Evolutionary conservation across 2,888 invertebrate genomes (phyloP).

Genomic region (Cephonodes hylas): DNA sequence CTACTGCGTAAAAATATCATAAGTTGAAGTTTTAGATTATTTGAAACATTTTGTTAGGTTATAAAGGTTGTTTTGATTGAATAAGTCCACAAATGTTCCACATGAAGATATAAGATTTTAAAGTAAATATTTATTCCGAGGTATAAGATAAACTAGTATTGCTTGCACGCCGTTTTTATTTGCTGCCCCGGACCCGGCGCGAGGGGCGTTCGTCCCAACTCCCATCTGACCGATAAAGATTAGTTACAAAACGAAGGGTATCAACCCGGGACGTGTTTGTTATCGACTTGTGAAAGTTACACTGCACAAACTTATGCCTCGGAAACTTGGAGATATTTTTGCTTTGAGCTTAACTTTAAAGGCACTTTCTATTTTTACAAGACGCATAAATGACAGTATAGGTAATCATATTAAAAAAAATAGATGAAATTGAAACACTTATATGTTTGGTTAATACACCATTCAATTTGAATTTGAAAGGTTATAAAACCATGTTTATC

Average conservation of each 20-base stretch:
- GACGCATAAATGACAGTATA: too few relatives aligned
- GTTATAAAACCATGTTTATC: not conserved
- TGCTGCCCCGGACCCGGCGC: not conserved
- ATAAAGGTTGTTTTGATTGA: too few relatives aligned
- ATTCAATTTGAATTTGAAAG: not conserved
- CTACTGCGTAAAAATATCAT: not conserved
- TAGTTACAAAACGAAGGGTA: conserved; percentile 1
- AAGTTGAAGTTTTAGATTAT: not conserved
- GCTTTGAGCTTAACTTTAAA: not conserved
- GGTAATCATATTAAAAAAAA: too few relatives aligned
- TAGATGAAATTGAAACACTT: too few relatives aligned
- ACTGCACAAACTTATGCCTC: not conserved
- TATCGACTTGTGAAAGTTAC: not conserved
- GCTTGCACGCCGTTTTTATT: not conserved
- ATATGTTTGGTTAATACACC: too few relatives aligned
- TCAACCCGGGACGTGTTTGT: not conserved
- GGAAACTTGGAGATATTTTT: not conserved
- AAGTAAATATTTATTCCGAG: not conserved
- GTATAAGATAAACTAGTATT: not conserved
- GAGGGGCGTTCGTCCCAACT: not conserved
- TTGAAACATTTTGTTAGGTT: too few relatives aligned
- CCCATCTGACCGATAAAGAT: conserved; percentile 9
- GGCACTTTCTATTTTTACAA: too few relatives aligned
- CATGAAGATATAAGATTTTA: not conserved
- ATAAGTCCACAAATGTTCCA: not conserved